Base-by-base conservation (phyloP, 2,113 vertebrate genomes). In the Pelusios castaneus region DNA sequence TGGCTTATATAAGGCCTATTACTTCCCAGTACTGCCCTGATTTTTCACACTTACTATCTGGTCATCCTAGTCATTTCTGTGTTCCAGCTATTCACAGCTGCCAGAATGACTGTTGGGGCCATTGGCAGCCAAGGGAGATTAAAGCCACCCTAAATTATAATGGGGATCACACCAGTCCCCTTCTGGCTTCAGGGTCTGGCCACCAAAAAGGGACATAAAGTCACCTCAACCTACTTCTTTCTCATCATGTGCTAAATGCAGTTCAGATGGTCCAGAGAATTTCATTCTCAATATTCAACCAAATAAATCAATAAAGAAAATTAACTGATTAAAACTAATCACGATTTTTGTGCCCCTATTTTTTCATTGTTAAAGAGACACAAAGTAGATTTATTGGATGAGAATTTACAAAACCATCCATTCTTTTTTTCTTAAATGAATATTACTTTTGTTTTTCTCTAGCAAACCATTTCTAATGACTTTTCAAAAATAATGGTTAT, bases 391-490 rank as follows among this genome's bases (percentile, higher is more conserved):
- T 21, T 70, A 78, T 52, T 94, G 14, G 22, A 60, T 22, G 73
- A 52, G 5, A 81, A 80, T 10, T 3, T 80, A 34, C 0, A 81
- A 8, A 80, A 60, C 76, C 31, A 25, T 75, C 82, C 38, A 60
- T 47, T 29, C 19, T 38, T 95, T 95, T 90, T 29, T 38, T 60
- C n/a, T 67, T 89, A 92, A 95, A 41, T 31, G 41, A 12, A 4
- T 70, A 63, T 86, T 56, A 29, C 45, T 1, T 55, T 83, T 41
- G 22, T 56, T 13, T 77, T 95, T 89, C 55, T 84, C 41, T 86
- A 4, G 67, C 67, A 94, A 92, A 55, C 2, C 47, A 2, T 95
- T 95, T 31, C 47, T 51, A 77, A 2, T 78, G 86, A 86, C 73
- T 84, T 92, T 67, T 24, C 47, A 38, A 4, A 8, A 1, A 4